Evolutionary conservation across 2,888 invertebrate genomes (phyloP), one percentile per base, ranked within the genome.

Genomic region (Catocala fraxini): DNA sequence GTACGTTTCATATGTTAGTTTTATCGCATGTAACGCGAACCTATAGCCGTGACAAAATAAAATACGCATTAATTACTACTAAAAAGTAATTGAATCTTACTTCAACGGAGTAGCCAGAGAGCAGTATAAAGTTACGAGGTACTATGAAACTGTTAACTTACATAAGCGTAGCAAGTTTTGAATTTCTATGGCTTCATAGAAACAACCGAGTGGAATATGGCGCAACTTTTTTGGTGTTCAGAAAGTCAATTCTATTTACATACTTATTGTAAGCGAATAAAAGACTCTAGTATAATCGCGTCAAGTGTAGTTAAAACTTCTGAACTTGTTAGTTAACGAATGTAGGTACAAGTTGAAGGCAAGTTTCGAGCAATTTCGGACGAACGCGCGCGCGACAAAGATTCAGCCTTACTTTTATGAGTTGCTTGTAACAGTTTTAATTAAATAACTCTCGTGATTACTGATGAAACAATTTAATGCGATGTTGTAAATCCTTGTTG

Each of bases 381-480:
- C 74, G 72, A 77, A 73, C 67, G 74, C 74, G 77, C 66, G 68
- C 68, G 63, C 79, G 83, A 84, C 86, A 84, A 85, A 87, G 87
- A 87, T 86, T 83, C 63, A 68, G 79, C 75, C 76, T 83, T 84
- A 84, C 82, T 86, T 88, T 87, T 86, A 88, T 83, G 84, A 84
- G 76, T 84, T 75, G 82, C 82, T 84, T 80, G 81, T 77, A 79
- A 80, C 82, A 85, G 85, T 85, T 87, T 86, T 87, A 87, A 88
- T 87, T 82, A 85, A 88, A 87, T 85, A 75, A 73, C 78, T 75
- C 78, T 59, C 55, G 60, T 68, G 71, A 82, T 84, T 82, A 77
- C 80, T 76, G 77, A 80, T 78, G 78, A 79, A 83, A 84, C 79
- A 81, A 81, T 84, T 83, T 71, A 74, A 74, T 78, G 69, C 72